Conservation (phyloP, 1,140 invertebrate genomes). For the Nebria ingens region DNA sequence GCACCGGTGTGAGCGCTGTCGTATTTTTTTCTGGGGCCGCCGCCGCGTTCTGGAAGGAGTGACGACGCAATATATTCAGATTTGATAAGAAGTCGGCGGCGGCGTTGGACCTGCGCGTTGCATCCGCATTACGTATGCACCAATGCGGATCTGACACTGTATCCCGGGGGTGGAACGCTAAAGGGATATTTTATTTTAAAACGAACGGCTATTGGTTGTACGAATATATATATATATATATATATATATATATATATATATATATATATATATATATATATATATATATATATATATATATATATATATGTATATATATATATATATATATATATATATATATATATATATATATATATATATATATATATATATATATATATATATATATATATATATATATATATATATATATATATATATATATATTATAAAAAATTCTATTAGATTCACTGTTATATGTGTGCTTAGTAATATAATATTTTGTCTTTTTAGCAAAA, state of each 20-base stretch:
- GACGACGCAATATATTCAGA: constrained; percentile 24
- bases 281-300: constrained; percentile 2
- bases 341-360: too few relatives aligned
- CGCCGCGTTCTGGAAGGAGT: not conserved
- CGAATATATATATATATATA: not conserved
- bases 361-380: too few relatives aligned
- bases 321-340: too few relatives aligned
- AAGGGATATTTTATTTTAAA: constrained; percentile 25
- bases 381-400: too few relatives aligned
- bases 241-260: constrained; percentile 5
- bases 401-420: too few relatives aligned
- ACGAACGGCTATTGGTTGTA: constrained; percentile 11
- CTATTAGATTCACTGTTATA: too few relatives aligned
- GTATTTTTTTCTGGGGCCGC: not conserved
- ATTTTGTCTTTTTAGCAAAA: too few relatives aligned
- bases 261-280: constrained; percentile 6
- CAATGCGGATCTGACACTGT: constrained; percentile 23
- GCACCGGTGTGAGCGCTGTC: too few relatives aligned
- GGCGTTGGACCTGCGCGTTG: constrained; percentile 14
- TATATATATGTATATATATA: constrained; percentile 1
- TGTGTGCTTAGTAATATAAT: too few relatives aligned
- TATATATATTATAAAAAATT: too few relatives aligned
- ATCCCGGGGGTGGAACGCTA: constrained; percentile 18
- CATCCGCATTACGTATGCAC: constrained; percentile 27
- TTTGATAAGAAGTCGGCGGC: constrained; percentile 19